Evolutionary conservation across 2,888 invertebrate genomes (phyloP), one percentile per base, ranked within the genome.

Genomic region (Linnaemya tessellans): DNA sequence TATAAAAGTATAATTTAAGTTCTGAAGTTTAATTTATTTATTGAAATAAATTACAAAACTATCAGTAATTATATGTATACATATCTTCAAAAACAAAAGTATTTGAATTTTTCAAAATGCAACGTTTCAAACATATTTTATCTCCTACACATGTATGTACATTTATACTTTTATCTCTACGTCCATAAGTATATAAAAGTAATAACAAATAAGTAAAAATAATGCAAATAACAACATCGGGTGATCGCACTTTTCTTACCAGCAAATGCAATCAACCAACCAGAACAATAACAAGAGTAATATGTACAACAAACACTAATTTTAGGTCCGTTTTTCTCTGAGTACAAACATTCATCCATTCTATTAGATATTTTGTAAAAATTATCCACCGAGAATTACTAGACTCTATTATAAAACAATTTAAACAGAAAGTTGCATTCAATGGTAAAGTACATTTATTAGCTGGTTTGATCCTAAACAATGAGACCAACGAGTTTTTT

Each of bases 211-310:
- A 46, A 49, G 18, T 13, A 58, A 25, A n/a, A 49, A 60, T 18
- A 54, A 46, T 38, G 56, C 13, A 70, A 41, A 77, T 35, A 71
- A 77, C 43, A 73, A 78, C 77, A 87, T 81, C 86, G 87, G 86
- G 87, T 88, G 88, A 87, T 88, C 86, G 87, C 82, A 87, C 86
- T 87, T 83, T 87, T 84, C 80, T 71, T 80, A 73, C 77, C 77
- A 80, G 58, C 65, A 78, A 80, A 74, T 68, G 83, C 60, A 79
- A 51, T 77, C 87, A 88, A 46, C 88, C 84, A 87, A 84, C 87
- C 87, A 73, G 84, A 85, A 87, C 87, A 80, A 71, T 62, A 79
- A 79, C 74, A 84, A 79, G 60, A 84, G 74, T 35, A 78, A 68
- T 74, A 62, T 73, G 51, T 70, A 64, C 51, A 51, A 51, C 22